Evolutionary conservation across 2,113 vertebrate genomes (phyloP).

Genomic region (Ranitomeya variabilis): DNA sequence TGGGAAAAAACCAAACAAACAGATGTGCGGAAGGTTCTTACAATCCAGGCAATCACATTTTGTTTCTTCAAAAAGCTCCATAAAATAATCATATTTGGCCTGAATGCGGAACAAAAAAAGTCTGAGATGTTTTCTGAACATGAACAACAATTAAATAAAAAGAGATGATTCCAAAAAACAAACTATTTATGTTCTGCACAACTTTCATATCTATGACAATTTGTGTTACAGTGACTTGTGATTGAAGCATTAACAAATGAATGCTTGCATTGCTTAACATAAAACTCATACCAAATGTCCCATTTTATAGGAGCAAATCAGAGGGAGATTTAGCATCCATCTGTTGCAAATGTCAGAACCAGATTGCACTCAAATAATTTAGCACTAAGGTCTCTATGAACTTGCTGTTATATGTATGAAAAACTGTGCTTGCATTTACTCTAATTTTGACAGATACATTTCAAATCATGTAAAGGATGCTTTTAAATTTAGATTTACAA

Average conservation of each 20-base stretch:
- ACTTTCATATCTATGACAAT: slow-evolving; percentile 44
- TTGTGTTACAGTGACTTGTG: slow-evolving; percentile 60
- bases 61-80: slow-evolving; percentile 28
- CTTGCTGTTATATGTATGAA: slow-evolving; percentile 40
- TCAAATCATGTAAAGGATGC: neutral
- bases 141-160: slow-evolving; percentile 45
- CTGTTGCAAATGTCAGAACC: slow-evolving; percentile 54
- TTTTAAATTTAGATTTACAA: slow-evolving; percentile 25
- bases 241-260: slow-evolving; percentile 64
- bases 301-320: slow-evolving; percentile 56
- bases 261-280: slow-evolving; percentile 58
- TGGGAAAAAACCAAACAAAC: slow-evolving; percentile 58
- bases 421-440: neutral
- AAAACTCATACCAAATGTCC: slow-evolving; percentile 60
- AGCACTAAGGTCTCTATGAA: slow-evolving; percentile 54
- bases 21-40: slow-evolving; percentile 39
- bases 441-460: slow-evolving; percentile 38
- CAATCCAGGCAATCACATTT: slow-evolving; percentile 45
- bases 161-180: slow-evolving; percentile 2
- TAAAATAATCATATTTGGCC: slow-evolving; percentile 6
- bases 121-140: slow-evolving; percentile 53
- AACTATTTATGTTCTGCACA: slow-evolving; percentile 16
- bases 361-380: slow-evolving; percentile 61
- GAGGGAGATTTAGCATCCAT: slow-evolving; percentile 43
- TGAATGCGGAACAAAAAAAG: slow-evolving; percentile 16